phyloP scores from a whole-genome alignment of 2,888 invertebrate genomes.

The Tinea semifulvella region DNA sequence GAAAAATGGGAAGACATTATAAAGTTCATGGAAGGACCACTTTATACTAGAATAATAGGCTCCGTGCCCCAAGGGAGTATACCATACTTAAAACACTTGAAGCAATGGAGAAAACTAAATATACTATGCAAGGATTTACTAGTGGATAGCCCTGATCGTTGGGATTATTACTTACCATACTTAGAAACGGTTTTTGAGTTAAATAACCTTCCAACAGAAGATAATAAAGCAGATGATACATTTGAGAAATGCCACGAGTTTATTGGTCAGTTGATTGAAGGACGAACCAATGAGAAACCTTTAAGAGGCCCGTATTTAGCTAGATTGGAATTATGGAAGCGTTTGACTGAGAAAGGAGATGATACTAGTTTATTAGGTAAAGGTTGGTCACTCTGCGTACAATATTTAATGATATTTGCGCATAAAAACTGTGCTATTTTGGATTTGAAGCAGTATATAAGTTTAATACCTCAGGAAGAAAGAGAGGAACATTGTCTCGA shows the following conservation, averaged over 20 bases:
- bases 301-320: slow-evolving; percentile 87
- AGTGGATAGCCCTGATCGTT: slow-evolving; percentile 75
- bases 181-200: slow-evolving; percentile 75
- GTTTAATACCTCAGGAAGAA: slow-evolving; percentile 71
- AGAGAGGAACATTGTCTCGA: slow-evolving; percentile 67
- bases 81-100: slow-evolving; percentile 75
- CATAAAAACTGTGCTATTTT: slow-evolving; percentile 87
- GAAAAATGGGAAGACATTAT: slow-evolving; percentile 85
- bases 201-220: slow-evolving; percentile 38
- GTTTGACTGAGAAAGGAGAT: slow-evolving; percentile 63
- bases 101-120: slow-evolving; percentile 80
- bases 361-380: slow-evolving; percentile 67
- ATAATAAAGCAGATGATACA: slow-evolving; percentile 39
- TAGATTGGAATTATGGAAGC: slow-evolving; percentile 77
- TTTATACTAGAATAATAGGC: slow-evolving; percentile 74
- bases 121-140: slow-evolving; percentile 77
- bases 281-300: slow-evolving; percentile 50
- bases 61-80: slow-evolving; percentile 76
- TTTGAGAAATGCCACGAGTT: slow-evolving; percentile 57
- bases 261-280: slow-evolving; percentile 59
- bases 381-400: slow-evolving; percentile 73
- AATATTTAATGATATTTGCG: slow-evolving; percentile 85
- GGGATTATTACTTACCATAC: slow-evolving; percentile 79
- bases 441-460: slow-evolving; percentile 81
- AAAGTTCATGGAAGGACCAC: slow-evolving; percentile 79